Conservation (phyloP, 2,888 invertebrate genomes). For the Lymantria monacha region DNA sequence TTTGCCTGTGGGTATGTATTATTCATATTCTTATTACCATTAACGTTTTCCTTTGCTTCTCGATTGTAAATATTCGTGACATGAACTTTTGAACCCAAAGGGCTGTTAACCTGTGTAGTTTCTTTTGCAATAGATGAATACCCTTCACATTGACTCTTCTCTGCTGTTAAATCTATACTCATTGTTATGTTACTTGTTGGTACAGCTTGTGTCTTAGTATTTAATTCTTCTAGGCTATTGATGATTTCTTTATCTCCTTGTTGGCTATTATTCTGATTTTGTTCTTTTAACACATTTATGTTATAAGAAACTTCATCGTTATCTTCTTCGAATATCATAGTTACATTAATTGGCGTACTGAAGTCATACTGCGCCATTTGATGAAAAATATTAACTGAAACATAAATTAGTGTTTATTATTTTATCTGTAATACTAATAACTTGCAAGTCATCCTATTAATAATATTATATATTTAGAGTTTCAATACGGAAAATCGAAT, state of each 20-base stretch:
- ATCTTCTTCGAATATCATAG: conserved; percentile 38
- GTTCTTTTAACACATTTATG: conserved; percentile 2
- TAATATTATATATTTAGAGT: too few relatives aligned
- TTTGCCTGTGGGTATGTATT: background rate
- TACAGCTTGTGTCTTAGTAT: background rate
- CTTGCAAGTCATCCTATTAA: too few relatives aligned
- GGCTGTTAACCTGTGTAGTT: background rate
- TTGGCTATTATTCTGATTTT: background rate
- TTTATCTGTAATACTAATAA: too few relatives aligned
- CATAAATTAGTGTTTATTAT: conserved; percentile 5
- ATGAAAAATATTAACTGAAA: conserved; percentile 27
- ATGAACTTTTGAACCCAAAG: background rate
- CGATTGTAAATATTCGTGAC: background rate
- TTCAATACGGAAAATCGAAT: too few relatives aligned
- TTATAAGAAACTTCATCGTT: conserved; percentile 26
- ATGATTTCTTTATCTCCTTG: background rate
- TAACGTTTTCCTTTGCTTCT: background rate
- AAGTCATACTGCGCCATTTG: conserved; percentile 43
- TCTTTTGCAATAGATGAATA: background rate
- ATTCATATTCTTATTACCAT: too few relatives aligned
- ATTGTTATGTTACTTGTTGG: background rate
- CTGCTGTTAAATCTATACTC: background rate
- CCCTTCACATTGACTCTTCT: background rate
- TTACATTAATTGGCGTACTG: conserved; percentile 33
- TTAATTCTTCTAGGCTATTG: background rate